Percentiles rank a stretch among this genome's conserved stretches.
Evolutionary conservation across 2,797 vertebrate species (phyloP).

Genomic region (Botia almorhae): DNA sequence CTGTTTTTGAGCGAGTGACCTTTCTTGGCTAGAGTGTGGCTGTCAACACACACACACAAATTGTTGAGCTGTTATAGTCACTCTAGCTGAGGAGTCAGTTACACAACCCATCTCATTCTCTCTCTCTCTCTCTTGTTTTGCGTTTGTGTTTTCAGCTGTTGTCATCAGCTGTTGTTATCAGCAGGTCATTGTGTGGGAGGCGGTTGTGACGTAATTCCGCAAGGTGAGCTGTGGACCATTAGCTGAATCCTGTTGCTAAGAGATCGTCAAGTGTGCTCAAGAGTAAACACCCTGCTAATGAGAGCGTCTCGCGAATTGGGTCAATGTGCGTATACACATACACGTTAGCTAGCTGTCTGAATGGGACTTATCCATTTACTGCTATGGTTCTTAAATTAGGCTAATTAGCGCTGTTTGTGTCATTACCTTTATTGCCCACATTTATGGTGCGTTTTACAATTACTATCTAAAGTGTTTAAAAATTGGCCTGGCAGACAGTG

Average conservation of each 20-base stretch:
- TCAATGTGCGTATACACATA: neutral
- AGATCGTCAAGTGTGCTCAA: constrained; percentile 18
- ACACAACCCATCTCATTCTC: neutral
- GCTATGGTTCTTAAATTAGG: neutral
- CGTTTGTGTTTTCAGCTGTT: neutral
- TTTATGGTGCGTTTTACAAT: too few relatives aligned
- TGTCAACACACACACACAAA: constrained; percentile 3
- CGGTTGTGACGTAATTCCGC: neutral
- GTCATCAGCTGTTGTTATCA: neutral
- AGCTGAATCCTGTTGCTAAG: neutral
- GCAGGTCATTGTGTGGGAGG: neutral
- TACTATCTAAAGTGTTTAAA: too few relatives aligned
- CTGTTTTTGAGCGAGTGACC: neutral
- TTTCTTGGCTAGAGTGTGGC: neutral
- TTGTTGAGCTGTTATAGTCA: neutral
- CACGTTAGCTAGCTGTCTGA: neutral
- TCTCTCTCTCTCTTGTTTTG: neutral
- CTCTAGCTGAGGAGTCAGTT: neutral
- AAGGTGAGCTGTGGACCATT: neutral
- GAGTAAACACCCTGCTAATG: constrained; percentile 22
- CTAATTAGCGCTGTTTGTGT: neutral
- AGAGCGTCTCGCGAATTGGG: neutral
- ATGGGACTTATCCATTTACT: neutral
- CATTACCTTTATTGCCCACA: too few relatives aligned
- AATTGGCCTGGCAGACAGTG: too few relatives aligned